A percentile compares a stretch with the other conserved stretches of the same genome.
Evolutionary conservation across 2,888 invertebrate species (phyloP).

Genomic region (Shargacucullia verbasci): DNA sequence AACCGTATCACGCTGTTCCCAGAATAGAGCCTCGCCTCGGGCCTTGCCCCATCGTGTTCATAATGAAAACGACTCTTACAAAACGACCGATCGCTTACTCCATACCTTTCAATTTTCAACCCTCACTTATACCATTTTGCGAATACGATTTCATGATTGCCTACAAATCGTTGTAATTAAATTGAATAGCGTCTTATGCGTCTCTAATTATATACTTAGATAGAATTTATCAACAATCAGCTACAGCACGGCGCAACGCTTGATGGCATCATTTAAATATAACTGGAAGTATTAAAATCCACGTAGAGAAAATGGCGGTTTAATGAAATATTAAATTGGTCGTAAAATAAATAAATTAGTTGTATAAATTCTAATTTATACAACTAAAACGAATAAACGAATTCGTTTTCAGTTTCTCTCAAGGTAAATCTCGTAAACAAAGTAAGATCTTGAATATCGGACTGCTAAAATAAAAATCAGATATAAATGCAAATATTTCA

Average conservation of each 20-base stretch:
- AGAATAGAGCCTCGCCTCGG: constrained; percentile 78
- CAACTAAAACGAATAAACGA: constrained; percentile 3
- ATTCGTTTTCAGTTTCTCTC: constrained; percentile 18
- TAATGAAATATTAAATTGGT: constrained; percentile 14
- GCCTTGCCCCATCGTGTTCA: constrained; percentile 78
- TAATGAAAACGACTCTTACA: constrained; percentile 74
- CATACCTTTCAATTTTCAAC: constrained; percentile 51
- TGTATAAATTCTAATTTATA: not conserved
- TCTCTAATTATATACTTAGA: constrained; percentile 37
- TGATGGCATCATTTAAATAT: constrained; percentile 27
- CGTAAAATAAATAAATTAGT: constrained; percentile 22
- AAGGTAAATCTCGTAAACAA: constrained; percentile 25
- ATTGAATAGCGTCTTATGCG: constrained; percentile 35
- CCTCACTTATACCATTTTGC: constrained; percentile 28
- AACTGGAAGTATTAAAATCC: constrained; percentile 23
- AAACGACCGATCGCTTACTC: constrained; percentile 62
- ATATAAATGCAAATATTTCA: constrained; percentile 3
- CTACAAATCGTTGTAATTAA: constrained; percentile 43
- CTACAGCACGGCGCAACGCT: not conserved
- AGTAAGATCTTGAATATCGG: constrained; percentile 1
- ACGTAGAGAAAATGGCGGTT: constrained; percentile 13
- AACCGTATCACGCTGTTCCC: constrained; percentile 71
- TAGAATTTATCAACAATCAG: constrained; percentile 31
- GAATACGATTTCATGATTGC: constrained; percentile 34
- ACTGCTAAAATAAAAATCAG: not conserved